Evolutionary conservation across 2,888 invertebrate species (phyloP), one percentile per base, ranked within the genome.

Genomic region (Lycophotia porphyrea): DNA sequence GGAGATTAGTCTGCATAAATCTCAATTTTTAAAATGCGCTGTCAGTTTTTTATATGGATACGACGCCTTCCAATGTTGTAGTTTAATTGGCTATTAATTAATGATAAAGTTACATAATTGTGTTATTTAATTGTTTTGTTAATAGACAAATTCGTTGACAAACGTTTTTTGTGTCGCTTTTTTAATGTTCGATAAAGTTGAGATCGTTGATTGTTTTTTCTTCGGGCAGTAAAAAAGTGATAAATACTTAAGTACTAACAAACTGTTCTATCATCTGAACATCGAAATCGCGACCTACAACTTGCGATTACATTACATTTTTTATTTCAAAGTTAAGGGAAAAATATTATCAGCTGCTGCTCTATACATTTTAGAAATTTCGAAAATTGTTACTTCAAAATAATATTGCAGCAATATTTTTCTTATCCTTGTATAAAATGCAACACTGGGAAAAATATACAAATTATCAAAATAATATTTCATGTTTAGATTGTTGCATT

Each of bases 241-340:
- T 73, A 44, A 42, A 44, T 75, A 39, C n/a, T n/a, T 39, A 71
- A 76, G 80, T 82, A 84, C 71, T 79, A 76, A 78, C 52, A 49
- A 63, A 74, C 9, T 74, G 74, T 78, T 85, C 65, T 65, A n/a
- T 72, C 63, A 76, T 71, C 72, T 65, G 61, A 71, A 87, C 84
- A 81, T 81, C 63, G 72, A 81, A 85, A 88, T 92, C 92, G 93
- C 92, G 87, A 82, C 67, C 70, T 75, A 79, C 88, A 93, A 84
- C 91, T 84, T 82, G 94, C 94, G 94, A 93, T 96, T 96, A 95
- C 96, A 96, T 96, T 96, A 96, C 96, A 96, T 96, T 96, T 94
- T 91, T 95, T 94, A 94, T 94, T 95, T 95, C 71, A 85, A 79
- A 82, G 83, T 87, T 84, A 84, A 39, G 13, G 0, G 67, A 27